Evolutionary conservation across 2,888 invertebrate genomes (phyloP), one percentile per base, ranked within the genome.

Genomic region (Autographa pulchrina): DNA sequence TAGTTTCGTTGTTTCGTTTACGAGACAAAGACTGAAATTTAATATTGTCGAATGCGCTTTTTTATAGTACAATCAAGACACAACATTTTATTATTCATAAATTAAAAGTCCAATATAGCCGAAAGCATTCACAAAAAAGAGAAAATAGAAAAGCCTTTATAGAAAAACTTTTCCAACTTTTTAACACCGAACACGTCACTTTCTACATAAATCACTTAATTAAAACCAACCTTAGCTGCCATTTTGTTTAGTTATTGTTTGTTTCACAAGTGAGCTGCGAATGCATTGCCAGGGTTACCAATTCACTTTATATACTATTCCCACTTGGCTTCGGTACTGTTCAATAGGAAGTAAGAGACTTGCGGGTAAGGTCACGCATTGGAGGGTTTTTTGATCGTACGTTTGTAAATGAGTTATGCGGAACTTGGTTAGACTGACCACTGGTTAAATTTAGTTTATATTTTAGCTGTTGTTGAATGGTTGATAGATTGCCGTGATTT

Each of bases 341-440:
- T 92, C 0, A 92, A 93, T 93, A 95, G 95, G 95, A 95, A 96
- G 93, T 94, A 92, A 92, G 86, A 91, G 92, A 92, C 90, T 92
- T 88, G 88, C 84, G 83, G 82, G 91, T 93, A 95, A 84, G 95
- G 95, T 93, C 95, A 92, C 86, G 72, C 70, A 61, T 78, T 80
- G 67, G 83, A 80, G 89, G 54, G 54, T 56, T 56, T 56, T 56
- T 56, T 56, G 54, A 56, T 56, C 13, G 25, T 56, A 56, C 9
- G 54, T 56, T 25, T 13, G 54, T 25, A 11, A 56, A 56, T 56
- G 54, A 56, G 54, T 56, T 56, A 56, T 56, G 54, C 54, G 54
- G 54, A 56, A 56, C 54, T 56, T 11, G 20, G 54, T 56, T 56
- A 56, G 54, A 56, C 4, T 56, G 54, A 25, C 20, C 25, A 56